Percentiles rank a stretch among this genome's conserved stretches.
Evolutionary conservation across 2,888 invertebrate species (phyloP).

Genomic region (Metellina segmentata): DNA sequence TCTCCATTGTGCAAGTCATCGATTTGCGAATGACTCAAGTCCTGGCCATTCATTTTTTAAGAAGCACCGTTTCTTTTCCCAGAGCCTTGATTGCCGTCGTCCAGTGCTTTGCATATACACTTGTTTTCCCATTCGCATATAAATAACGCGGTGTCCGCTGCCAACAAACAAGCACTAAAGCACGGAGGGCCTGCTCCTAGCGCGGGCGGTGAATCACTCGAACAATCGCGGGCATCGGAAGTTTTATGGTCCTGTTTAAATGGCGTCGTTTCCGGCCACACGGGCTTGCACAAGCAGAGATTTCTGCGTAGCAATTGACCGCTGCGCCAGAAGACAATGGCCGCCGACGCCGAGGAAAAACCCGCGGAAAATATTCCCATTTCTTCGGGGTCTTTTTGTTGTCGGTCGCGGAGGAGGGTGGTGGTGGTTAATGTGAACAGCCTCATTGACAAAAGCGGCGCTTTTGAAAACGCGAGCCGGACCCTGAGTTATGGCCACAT

Average conservation of each 20-base stretch:
- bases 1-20: too few species aligned
- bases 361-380: constrained; percentile 11
- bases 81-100: too few species aligned
- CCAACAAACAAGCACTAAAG: constrained; percentile 49
- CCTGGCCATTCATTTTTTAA: too few species aligned
- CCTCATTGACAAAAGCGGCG: constrained; percentile 42
- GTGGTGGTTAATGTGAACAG: background rate
- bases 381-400: constrained; percentile 29
- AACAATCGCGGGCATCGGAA: background rate
- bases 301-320: constrained; percentile 60
- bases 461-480: constrained; percentile 15
- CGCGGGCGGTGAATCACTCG: background rate
- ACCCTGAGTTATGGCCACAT: constrained; percentile 55
- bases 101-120: too few species aligned
- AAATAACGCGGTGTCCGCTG: background rate
- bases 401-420: background rate
- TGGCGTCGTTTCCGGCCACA: constrained; percentile 67
- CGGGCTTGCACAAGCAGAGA: constrained; percentile 39
- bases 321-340: constrained; percentile 51
- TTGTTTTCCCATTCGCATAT: background rate
- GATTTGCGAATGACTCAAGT: too few species aligned
- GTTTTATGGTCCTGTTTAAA: constrained; percentile 34
- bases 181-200: background rate
- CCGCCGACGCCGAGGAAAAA: constrained; percentile 11
- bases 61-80: too few species aligned